Conservation (phyloP, 2,797 vertebrate genomes). For the Dicrostonyx torquatus region DNA sequence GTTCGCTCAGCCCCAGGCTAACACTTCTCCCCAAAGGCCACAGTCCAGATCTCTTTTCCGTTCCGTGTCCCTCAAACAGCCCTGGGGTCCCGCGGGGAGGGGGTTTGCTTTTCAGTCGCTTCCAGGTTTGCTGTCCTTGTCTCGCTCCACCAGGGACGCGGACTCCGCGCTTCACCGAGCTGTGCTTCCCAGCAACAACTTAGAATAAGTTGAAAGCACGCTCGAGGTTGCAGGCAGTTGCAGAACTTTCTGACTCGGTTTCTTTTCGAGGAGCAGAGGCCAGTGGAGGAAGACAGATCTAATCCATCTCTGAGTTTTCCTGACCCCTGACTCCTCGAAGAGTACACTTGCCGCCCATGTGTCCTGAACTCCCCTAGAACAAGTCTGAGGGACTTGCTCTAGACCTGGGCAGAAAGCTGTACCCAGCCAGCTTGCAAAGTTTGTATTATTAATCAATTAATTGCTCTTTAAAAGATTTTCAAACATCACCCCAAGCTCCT, state of each 20-base stretch:
- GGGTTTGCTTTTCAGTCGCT: background rate
- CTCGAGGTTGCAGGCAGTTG: background rate
- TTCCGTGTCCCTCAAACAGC: background rate
- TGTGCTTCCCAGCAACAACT: slow-evolving; percentile 36
- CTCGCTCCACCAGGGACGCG: background rate
- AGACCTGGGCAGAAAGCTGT: slow-evolving; percentile 78
- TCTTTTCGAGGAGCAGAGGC: background rate
- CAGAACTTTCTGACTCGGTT: background rate
- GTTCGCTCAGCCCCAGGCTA: background rate
- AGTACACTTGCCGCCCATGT: background rate
- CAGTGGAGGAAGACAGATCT: background rate
- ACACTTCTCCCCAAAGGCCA: background rate
- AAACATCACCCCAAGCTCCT: slow-evolving; percentile 83
- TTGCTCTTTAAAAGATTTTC: slow-evolving; percentile 87
- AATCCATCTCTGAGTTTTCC: too few relatives aligned
- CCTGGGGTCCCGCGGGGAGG: accelerated
- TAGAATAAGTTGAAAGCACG: slow-evolving; percentile 34
- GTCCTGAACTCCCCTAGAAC: background rate
- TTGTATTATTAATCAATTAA: slow-evolving; percentile 86
- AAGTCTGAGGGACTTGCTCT: slow-evolving; percentile 48
- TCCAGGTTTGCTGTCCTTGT: background rate
- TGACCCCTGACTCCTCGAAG: background rate
- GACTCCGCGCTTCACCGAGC: background rate
- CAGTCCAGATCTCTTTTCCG: background rate
- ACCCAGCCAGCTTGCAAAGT: slow-evolving; percentile 79